phyloP scores from a whole-genome alignment of 92 coral and sea anemone species.

The Bergia sp. region DNA sequence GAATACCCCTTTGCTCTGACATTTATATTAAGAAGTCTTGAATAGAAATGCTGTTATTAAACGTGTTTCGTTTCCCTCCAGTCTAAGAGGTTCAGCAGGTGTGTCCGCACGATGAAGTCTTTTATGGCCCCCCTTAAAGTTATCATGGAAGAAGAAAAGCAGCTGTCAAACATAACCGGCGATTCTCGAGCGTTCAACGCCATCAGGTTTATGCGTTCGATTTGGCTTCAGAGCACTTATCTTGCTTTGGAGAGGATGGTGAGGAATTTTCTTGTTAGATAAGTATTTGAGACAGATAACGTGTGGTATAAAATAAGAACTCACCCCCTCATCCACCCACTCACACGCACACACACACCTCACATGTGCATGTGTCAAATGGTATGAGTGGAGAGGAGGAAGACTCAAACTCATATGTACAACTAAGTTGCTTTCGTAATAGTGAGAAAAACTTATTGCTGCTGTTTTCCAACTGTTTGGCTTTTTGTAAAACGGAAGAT shows the following conservation, averaged over 20 bases:
- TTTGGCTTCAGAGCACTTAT: slow-evolving; percentile 8
- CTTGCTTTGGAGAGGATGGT: background rate
- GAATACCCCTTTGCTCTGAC: too few species aligned
- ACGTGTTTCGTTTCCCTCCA: background rate
- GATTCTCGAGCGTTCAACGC: background rate
- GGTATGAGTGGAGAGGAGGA: too few species aligned
- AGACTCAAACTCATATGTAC: too few species aligned
- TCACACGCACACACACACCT: too few species aligned
- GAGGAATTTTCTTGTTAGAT: background rate
- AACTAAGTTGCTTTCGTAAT: too few species aligned
- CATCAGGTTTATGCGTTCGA: background rate
- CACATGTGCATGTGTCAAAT: too few species aligned
- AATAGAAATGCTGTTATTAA: too few species aligned
- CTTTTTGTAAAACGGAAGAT: background rate
- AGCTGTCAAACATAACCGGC: background rate
- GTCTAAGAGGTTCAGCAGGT: slow-evolving; percentile 15
- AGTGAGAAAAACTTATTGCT: too few species aligned
- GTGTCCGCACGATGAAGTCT: background rate
- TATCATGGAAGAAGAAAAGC: slow-evolving; percentile 8
- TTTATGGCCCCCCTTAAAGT: slow-evolving; percentile 17
- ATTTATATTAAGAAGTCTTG: too few species aligned
- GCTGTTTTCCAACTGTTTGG: too few species aligned
- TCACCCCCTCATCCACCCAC: too few species aligned
- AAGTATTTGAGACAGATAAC: background rate
- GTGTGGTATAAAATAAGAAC: background rate